Evolutionary conservation across 2,113 vertebrate genomes (phyloP).

Genomic region (Canis aureus): DNA sequence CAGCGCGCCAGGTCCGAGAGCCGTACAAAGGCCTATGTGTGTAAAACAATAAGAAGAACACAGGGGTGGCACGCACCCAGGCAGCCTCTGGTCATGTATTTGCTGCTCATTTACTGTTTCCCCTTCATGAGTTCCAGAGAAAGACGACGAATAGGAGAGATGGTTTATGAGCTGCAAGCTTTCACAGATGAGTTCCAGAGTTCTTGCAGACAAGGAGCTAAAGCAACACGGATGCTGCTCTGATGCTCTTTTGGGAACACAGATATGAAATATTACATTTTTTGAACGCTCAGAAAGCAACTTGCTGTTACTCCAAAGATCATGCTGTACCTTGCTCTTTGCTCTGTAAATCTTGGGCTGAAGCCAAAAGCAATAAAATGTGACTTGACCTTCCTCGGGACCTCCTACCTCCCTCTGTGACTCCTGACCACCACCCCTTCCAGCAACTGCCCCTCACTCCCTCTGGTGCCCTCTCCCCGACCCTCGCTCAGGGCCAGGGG

Average conservation of each 20-base stretch:
- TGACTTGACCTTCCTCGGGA: not conserved
- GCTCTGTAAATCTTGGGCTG: not conserved
- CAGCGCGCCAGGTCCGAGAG: not conserved
- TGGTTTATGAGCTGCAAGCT: not conserved
- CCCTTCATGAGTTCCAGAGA: too few relatives aligned
- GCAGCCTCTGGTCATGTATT: not conserved
- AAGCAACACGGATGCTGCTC: not conserved
- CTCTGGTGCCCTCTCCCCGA: accelerated
- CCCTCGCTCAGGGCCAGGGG: accelerated
- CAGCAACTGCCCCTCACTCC: accelerated
- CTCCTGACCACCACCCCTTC: too few relatives aligned
- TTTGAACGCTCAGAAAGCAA: not conserved
- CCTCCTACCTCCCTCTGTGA: not conserved
- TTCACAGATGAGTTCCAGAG: not conserved
- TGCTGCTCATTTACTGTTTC: not conserved
- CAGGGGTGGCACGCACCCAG: not conserved
- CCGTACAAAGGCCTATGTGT: not conserved
- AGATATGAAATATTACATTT: not conserved
- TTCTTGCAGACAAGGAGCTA: not conserved
- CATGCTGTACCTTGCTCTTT: not conserved
- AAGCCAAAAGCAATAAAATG: not conserved
- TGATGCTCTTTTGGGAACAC: not conserved
- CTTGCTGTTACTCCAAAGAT: not conserved
- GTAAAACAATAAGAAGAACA: not conserved
- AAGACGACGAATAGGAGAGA: accelerated